Percentiles rank a stretch among this genome's conserved stretches.
Conservation (phyloP, 2,113 vertebrate genomes). For the Dendropsophus ebraccatus region DNA sequence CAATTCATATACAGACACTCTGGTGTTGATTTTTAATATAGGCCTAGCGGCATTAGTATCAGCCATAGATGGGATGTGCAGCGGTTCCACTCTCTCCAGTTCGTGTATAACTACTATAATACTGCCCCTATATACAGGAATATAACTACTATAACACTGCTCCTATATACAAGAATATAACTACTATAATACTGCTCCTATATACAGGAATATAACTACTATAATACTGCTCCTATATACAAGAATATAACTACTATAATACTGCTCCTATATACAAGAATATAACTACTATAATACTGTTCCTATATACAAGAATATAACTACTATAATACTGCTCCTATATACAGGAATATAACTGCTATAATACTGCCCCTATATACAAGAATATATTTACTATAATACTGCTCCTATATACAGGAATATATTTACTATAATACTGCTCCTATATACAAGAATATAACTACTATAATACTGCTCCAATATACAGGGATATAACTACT, state of each 20-base stretch:
- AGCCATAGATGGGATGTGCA: too few relatives aligned
- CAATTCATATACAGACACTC: too few relatives aligned
- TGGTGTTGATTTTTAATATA: too few relatives aligned
- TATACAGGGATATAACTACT: not conserved
- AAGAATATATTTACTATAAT: too few relatives aligned
- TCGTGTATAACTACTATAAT: constrained; percentile 1
- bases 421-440: too few relatives aligned
- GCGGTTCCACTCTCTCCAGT: too few relatives aligned
- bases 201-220: constrained; percentile 13
- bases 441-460: too few relatives aligned
- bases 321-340: not conserved
- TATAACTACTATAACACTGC: not conserved
- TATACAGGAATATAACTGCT: too few relatives aligned
- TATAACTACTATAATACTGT: too few relatives aligned
- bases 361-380: too few relatives aligned
- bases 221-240: constrained; percentile 9
- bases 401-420: too few relatives aligned
- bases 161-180: not conserved
- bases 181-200: constrained; percentile 5
- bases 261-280: not conserved
- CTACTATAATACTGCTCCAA: not conserved
- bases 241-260: constrained; percentile 5
- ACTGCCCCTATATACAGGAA: not conserved
- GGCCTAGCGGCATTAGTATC: too few relatives aligned
- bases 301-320: constrained; percentile 5